Percentiles rank a stretch among this genome's conserved stretches.
Evolutionary conservation across 1,140 invertebrate genomes (phyloP).

Genomic region (Druon quercuslanigerum): DNA sequence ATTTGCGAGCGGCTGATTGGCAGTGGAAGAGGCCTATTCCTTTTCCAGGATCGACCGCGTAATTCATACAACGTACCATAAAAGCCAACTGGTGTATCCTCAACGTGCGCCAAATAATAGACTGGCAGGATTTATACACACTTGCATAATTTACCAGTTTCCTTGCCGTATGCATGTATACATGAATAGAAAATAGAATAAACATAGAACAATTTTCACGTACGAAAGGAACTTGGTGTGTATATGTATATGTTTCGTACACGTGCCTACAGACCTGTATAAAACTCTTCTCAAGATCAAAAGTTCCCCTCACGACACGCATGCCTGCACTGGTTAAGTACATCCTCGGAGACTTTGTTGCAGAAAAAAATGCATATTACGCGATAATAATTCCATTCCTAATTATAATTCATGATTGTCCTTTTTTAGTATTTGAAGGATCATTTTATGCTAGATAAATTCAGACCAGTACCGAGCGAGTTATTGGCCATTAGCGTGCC

Average conservation of each 20-base stretch:
- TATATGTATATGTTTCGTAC: conserved; percentile 32
- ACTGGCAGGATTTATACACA: conserved; percentile 28
- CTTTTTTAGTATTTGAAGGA: background rate
- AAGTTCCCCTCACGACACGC: conserved; percentile 54
- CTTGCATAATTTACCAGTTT: conserved; percentile 23
- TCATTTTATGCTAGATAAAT: too few species aligned
- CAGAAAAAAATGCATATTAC: conserved; percentile 3
- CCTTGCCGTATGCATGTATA: conserved; percentile 7
- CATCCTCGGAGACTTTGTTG: conserved; percentile 33
- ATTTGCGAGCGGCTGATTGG: conserved; percentile 27
- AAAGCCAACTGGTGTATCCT: conserved; percentile 8
- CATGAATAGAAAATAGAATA: background rate
- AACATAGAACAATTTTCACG: conserved; percentile 12
- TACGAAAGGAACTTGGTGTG: conserved; percentile 35
- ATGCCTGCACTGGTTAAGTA: conserved; percentile 54
- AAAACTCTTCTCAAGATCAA: conserved; percentile 49
- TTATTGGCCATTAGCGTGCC: too few species aligned
- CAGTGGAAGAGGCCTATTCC: conserved; percentile 19
- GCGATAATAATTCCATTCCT: background rate
- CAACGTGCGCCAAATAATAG: conserved; percentile 22
- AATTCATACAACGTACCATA: conserved; percentile 18
- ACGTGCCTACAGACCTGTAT: conserved; percentile 39
- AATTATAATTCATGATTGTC: conserved; percentile 14
- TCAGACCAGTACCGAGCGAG: too few species aligned
- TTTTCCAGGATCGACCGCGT: conserved; percentile 21